phyloP scores from a whole-genome alignment of 2,113 vertebrate species.

The Rhinoderma darwinii region DNA sequence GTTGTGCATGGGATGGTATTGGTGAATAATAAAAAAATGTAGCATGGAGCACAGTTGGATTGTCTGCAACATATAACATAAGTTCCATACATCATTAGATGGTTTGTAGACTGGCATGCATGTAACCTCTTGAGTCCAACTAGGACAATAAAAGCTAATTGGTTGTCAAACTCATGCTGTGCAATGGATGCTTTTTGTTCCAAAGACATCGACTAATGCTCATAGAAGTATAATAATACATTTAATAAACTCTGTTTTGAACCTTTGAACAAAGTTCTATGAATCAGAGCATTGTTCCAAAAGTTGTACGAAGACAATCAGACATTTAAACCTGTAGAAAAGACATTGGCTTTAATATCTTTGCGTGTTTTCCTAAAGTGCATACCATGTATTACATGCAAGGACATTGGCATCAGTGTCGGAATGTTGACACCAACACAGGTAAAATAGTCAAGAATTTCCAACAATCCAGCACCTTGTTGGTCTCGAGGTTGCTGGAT shows the following conservation, averaged over 20 bases:
- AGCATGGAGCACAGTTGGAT: too few species aligned
- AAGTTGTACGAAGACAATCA: too few species aligned
- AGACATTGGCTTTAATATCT: too few species aligned
- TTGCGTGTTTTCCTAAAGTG: too few species aligned
- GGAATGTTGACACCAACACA: too few species aligned
- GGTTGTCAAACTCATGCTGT: not conserved
- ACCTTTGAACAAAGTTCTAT: not conserved
- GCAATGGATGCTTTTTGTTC: not conserved
- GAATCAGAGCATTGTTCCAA: too few species aligned
- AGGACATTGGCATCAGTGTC: not conserved
- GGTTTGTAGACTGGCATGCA: not conserved
- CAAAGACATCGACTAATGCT: conserved; percentile 6
- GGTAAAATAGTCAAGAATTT: too few species aligned
- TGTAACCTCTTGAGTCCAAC: not conserved
- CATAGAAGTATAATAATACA: not conserved
- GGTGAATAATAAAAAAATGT: too few species aligned
- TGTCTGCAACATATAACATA: not conserved
- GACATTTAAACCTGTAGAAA: not conserved
- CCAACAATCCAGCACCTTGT: too few species aligned
- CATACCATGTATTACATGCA: not conserved
- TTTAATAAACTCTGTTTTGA: not conserved
- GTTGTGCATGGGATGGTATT: too few species aligned
- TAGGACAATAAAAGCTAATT: not conserved
- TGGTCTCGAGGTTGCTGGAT: too few species aligned
- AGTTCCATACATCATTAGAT: not conserved